These are phyloP conservation scores for Loriculus beryllinus DNA, from an alignment of 2,797 vertebrate genomes.

Conservation along the genomic window DNA sequence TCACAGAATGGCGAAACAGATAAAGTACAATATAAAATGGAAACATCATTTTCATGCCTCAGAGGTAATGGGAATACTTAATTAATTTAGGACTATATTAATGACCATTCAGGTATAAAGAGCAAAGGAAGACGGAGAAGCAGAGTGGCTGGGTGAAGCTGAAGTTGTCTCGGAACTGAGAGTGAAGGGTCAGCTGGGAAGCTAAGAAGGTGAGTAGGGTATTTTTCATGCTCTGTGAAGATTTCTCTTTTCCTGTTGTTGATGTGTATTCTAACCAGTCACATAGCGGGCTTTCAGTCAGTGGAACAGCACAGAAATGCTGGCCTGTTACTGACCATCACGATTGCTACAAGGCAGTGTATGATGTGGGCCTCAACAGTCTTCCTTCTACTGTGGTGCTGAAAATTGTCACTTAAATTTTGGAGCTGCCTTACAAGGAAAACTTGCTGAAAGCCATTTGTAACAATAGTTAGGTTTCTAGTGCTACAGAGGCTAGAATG, in stretches of 20 bases:
- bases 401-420: background rate
- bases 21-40: background rate
- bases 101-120: background rate
- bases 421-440: background rate
- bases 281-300: background rate
- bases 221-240: background rate
- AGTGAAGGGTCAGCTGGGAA: background rate
- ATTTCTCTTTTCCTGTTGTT: background rate
- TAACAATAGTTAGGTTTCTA: background rate
- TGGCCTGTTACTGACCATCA: background rate
- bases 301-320: background rate
- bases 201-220: background rate
- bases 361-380: background rate
- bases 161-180: background rate
- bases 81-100: background rate
- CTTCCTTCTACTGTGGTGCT: background rate
- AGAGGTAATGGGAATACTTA: background rate
- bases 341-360: fast-evolving
- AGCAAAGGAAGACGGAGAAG: background rate
- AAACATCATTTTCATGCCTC: background rate
- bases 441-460: background rate
- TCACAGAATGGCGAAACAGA: background rate
- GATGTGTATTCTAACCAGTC: background rate
- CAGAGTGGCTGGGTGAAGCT: background rate
- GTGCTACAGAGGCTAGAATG: background rate